A percentile compares a stretch with the other conserved stretches of the same genome.
Evolutionary conservation across 1,140 invertebrate genomes (phyloP).

Genomic region (Panagrolaimus sp.): DNA sequence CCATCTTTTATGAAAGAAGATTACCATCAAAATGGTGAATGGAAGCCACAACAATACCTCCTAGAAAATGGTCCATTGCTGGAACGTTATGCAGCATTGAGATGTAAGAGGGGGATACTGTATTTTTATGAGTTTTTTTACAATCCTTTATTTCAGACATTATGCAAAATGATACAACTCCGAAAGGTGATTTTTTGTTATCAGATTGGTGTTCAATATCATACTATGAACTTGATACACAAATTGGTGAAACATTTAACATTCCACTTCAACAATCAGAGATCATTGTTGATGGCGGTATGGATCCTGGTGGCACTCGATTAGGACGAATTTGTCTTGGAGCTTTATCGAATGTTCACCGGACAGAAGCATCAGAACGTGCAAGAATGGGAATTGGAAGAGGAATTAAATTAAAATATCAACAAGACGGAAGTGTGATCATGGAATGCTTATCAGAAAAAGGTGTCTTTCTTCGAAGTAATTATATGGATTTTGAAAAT

Average conservation of each 20-base stretch:
- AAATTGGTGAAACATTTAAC: conserved; percentile 97
- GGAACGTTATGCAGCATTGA: conserved; percentile 32
- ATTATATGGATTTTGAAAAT: conserved; percentile 92
- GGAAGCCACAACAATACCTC: background rate
- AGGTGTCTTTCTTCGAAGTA: conserved; percentile 96
- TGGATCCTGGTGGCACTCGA: conserved; percentile 94
- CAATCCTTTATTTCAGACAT: conserved; percentile 41
- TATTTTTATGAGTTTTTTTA: conserved; percentile 21
- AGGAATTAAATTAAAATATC: conserved; percentile 84
- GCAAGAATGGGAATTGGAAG: conserved; percentile 75
- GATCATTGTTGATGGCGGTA: conserved; percentile 93
- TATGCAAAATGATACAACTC: conserved; percentile 23
- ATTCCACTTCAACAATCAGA: conserved; percentile 85
- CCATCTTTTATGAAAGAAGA: conserved; percentile 30
- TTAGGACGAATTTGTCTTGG: conserved; percentile 84
- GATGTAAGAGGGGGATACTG: conserved; percentile 24
- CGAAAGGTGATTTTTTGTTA: conserved; percentile 52
- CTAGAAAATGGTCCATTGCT: conserved; percentile 24
- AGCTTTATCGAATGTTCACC: conserved; percentile 94
- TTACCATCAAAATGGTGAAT: conserved; percentile 1
- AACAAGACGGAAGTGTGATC: conserved; percentile 94
- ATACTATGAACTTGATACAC: conserved; percentile 95
- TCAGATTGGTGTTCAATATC: conserved; percentile 91
- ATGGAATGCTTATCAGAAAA: conserved; percentile 89
- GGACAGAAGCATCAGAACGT: conserved; percentile 68